Evolutionary conservation across 2,797 vertebrate genomes (phyloP).

Genomic region (Sus cebifrons): DNA sequence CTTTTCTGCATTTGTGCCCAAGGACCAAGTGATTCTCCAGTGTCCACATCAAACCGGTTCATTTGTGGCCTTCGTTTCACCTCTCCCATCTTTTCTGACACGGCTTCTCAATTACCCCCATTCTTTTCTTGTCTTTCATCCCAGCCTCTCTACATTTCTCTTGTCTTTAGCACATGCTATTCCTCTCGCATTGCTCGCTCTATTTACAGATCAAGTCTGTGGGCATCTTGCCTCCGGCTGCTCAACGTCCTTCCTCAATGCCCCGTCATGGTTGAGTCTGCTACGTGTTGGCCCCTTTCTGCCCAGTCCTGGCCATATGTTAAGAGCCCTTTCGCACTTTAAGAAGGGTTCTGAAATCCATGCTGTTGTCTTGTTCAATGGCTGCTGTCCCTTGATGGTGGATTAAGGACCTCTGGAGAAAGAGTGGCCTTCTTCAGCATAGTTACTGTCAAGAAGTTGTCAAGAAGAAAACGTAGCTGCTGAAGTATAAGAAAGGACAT

Average conservation of each 20-base stretch:
- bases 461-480: constrained; percentile 24
- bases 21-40: background rate
- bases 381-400: background rate
- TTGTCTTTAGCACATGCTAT: background rate
- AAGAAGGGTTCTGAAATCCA: background rate
- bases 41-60: background rate
- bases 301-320: background rate
- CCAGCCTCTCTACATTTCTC: background rate
- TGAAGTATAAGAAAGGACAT: background rate
- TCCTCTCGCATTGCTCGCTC: background rate
- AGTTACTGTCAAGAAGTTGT: background rate
- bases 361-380: background rate
- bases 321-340: background rate
- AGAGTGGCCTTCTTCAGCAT: background rate
- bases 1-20: background rate
- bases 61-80: background rate
- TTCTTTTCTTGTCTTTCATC: background rate
- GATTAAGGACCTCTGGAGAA: background rate
- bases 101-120: background rate
- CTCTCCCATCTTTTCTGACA: background rate
- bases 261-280: background rate
- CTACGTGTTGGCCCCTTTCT: background rate
- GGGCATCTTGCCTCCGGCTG: background rate
- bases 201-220: background rate
- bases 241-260: background rate